Conservation (phyloP, 2,888 invertebrate species). For the Mystacides longicornis region DNA sequence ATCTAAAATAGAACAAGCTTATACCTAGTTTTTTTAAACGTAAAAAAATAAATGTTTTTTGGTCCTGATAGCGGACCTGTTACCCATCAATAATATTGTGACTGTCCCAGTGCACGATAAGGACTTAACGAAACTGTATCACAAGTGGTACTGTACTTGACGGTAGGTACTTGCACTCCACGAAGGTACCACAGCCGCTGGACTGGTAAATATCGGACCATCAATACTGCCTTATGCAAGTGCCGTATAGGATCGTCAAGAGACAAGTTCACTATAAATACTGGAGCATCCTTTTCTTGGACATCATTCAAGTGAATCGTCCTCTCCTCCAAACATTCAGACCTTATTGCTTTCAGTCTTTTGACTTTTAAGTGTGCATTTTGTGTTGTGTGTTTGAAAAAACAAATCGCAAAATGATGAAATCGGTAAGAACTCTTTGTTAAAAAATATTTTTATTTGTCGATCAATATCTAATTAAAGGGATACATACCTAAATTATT, state of each 20-base stretch:
- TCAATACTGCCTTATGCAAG: slow-evolving; percentile 20
- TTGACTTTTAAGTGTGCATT: slow-evolving; percentile 7
- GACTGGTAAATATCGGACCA: slow-evolving; percentile 13
- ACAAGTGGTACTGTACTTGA: neutral
- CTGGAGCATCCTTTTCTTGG: slow-evolving; percentile 26
- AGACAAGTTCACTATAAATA: slow-evolving; percentile 28
- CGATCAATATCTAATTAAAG: neutral
- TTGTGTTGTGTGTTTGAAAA: slow-evolving; percentile 13
- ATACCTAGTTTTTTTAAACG: neutral
- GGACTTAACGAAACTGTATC: neutral
- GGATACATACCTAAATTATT: neutral
- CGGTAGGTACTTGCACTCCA: too few relatives aligned
- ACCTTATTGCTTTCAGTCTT: neutral
- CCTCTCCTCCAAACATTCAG: neutral
- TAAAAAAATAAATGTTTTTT: neutral
- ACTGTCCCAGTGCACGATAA: neutral
- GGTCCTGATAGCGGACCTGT: neutral
- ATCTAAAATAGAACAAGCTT: neutral
- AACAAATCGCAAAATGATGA: slow-evolving; percentile 25
- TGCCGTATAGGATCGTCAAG: slow-evolving; percentile 19
- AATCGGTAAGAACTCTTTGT: slow-evolving; percentile 27
- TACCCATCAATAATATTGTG: neutral
- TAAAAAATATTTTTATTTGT: neutral
- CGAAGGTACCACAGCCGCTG: slow-evolving; percentile 15
- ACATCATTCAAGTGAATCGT: slow-evolving; percentile 22